Evolutionary conservation across 1,140 invertebrate species (phyloP).

Genomic region (Drosophila watanabei): DNA sequence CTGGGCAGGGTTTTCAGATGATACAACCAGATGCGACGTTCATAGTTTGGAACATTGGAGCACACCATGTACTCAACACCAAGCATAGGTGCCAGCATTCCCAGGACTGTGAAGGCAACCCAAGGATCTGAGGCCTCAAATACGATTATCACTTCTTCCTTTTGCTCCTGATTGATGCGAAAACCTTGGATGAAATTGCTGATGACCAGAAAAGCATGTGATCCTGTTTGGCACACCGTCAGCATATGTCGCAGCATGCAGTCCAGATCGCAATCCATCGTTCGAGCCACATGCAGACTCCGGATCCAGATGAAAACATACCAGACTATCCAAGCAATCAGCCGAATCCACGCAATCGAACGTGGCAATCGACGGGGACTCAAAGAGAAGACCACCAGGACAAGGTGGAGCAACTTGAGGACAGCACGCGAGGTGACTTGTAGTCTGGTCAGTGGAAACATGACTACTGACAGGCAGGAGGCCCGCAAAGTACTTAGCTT

Average conservation of each 20-base stretch:
- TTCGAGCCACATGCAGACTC: not conserved
- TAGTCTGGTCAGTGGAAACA: slow-evolving; percentile 33
- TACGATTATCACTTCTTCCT: not conserved
- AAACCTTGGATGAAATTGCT: slow-evolving; percentile 36
- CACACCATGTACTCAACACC: slow-evolving; percentile 8
- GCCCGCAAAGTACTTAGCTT: slow-evolving; percentile 1
- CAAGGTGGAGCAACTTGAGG: slow-evolving; percentile 23
- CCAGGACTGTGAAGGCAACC: slow-evolving; percentile 12
- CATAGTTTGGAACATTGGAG: not conserved
- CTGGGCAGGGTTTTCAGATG: slow-evolving; percentile 42
- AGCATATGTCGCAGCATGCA: slow-evolving; percentile 39
- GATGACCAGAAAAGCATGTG: slow-evolving; percentile 47
- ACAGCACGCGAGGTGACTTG: slow-evolving; percentile 24
- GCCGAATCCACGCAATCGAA: slow-evolving; percentile 14
- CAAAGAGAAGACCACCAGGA: slow-evolving; percentile 32
- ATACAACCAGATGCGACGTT: not conserved
- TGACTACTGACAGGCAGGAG: slow-evolving; percentile 24
- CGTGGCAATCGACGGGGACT: slow-evolving; percentile 8
- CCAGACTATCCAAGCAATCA: slow-evolving; percentile 50
- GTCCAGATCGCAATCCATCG: slow-evolving; percentile 42
- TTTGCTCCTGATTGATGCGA: not conserved
- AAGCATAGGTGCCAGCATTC: slow-evolving; percentile 24
- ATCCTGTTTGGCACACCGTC: slow-evolving; percentile 17
- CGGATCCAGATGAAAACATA: slow-evolving; percentile 15
- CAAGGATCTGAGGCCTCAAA: not conserved